A percentile compares a stretch with the other conserved stretches of the same genome.
These are phyloP conservation scores for Agelaius phoeniceus DNA, from an alignment of 2,113 vertebrate genomes.

Conservation along the genomic window DNA sequence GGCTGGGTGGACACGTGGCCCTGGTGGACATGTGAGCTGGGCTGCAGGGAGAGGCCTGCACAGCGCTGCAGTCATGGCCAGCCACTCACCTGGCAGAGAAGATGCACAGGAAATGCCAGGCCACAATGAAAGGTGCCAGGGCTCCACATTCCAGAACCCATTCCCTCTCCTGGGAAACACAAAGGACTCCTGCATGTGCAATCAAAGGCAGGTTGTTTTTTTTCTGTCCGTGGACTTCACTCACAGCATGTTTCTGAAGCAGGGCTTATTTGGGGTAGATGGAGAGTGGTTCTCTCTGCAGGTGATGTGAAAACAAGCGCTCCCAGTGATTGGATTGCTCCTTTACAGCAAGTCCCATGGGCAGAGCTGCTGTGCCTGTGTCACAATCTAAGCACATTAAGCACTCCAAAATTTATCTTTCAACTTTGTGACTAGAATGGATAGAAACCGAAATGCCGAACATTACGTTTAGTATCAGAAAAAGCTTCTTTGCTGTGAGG, in stretches of 20 bases:
- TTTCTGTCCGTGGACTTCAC: not conserved
- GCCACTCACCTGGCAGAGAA: accelerated
- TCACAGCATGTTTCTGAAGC: not conserved
- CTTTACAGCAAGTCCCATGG: not conserved
- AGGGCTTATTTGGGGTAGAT: not conserved
- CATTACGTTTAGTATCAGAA: not conserved
- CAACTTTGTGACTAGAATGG: not conserved
- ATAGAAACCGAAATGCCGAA: not conserved
- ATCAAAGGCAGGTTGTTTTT: not conserved
- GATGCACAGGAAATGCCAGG: not conserved
- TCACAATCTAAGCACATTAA: not conserved
- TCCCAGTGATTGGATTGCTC: not conserved
- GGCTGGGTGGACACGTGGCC: not conserved
- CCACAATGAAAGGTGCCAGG: not conserved
- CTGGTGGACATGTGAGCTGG: not conserved
- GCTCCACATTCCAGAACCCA: accelerated
- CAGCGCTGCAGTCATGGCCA: not conserved
- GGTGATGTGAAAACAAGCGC: not conserved
- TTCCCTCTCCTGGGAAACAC: not conserved
- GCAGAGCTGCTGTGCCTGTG: not conserved
- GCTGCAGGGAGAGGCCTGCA: not conserved
- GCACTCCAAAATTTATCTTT: not conserved
- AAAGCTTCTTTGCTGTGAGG: not conserved
- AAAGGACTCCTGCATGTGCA: not conserved
- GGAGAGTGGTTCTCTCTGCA: not conserved